Conservation (phyloP, 2,797 vertebrate species). For the Coregonus ussuriensis region DNA sequence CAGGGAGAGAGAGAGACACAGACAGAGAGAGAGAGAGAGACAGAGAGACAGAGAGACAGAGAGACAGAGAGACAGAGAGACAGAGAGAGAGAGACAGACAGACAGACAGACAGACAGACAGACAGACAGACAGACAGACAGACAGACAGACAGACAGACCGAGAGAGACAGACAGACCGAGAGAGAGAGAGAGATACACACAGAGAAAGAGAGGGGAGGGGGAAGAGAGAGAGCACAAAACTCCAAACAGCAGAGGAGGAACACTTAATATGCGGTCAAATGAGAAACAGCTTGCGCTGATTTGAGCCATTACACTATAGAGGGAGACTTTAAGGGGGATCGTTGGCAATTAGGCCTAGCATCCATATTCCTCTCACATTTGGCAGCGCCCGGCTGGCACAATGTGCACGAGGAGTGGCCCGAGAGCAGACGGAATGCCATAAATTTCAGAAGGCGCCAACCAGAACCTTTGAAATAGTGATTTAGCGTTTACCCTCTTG, state of each 20-base stretch:
- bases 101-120: fast-evolving
- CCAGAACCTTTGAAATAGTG: conserved; percentile 57
- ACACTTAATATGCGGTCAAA: too few relatives aligned
- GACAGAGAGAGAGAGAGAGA: too few relatives aligned
- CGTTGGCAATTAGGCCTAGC: conserved; percentile 54
- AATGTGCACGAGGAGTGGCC: conserved; percentile 29
- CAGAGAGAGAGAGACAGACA: too few relatives aligned
- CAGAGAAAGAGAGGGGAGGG: too few relatives aligned
- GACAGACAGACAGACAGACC: too few relatives aligned
- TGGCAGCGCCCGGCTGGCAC: conserved; percentile 39
- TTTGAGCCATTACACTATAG: background rate
- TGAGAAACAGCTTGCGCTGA: too few relatives aligned
- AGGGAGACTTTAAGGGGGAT: conserved; percentile 51
- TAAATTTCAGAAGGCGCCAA: conserved; percentile 61
- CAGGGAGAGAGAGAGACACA: too few relatives aligned
- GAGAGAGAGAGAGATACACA: too few relatives aligned
- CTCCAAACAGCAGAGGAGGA: too few relatives aligned
- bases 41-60: too few relatives aligned
- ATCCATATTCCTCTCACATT: conserved; percentile 29
- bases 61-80: too few relatives aligned
- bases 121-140: fast-evolving
- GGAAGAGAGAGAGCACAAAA: too few relatives aligned
- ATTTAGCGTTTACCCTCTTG: conserved; percentile 36
- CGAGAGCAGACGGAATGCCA: conserved; percentile 51
- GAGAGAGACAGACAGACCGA: fast-evolving